Evolutionary conservation across 2,113 vertebrate genomes (phyloP).

Genomic region (Myrmecobius fasciatus): DNA sequence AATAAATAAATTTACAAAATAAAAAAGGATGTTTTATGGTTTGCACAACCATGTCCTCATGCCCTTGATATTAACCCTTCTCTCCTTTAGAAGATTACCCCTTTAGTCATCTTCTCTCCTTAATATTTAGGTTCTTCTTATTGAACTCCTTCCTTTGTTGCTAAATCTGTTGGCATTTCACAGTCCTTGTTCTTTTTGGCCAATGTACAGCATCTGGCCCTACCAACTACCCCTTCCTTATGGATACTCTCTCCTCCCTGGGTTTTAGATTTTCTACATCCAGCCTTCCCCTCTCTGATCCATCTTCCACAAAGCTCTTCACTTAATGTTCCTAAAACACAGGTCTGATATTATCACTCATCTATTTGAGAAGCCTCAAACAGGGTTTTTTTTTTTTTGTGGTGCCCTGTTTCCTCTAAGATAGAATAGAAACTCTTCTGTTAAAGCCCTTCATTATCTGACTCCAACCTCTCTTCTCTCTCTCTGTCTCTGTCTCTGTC

Average conservation of each 20-base stretch:
- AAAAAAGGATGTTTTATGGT: not conserved
- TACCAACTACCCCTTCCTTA: not conserved
- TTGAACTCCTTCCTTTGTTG: not conserved
- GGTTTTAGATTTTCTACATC: not conserved
- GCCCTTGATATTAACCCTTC: not conserved
- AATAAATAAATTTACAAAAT: no score
- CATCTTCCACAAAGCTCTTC: not conserved
- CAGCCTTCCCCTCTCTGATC: not conserved
- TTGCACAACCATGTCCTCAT: not conserved
- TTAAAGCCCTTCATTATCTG: not conserved
- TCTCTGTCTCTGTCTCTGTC: no score
- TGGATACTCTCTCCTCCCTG: not conserved
- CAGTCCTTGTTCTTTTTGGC: not conserved
- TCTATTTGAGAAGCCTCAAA: not conserved
- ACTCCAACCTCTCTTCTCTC: not conserved
- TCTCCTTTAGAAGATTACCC: not conserved
- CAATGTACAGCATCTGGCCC: not conserved
- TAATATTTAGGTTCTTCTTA: not conserved
- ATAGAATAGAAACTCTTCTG: not conserved
- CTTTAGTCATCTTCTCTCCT: not conserved
- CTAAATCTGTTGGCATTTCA: not conserved
- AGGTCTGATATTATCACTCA: not conserved
- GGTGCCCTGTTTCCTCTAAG: not conserved
- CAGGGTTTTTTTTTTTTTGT: no score
- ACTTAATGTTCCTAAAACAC: not conserved